A percentile compares a stretch with the other conserved stretches of the same genome.
These are phyloP conservation scores for Oryzias melastigma DNA, from an alignment of 2,113 vertebrate species.

Conservation along the genomic window DNA sequence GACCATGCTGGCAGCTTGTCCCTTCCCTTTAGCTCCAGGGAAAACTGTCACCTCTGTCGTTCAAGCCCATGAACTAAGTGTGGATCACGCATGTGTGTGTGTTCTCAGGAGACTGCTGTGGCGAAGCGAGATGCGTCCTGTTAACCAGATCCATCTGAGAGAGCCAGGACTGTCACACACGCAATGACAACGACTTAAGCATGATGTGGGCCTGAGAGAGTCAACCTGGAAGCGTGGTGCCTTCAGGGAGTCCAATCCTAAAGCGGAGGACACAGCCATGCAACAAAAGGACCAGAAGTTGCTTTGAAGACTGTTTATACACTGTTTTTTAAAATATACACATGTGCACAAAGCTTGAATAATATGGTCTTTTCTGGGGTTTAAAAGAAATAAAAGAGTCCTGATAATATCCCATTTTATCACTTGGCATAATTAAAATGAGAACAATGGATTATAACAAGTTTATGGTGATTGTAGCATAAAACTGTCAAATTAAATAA, in stretches of 20 bases:
- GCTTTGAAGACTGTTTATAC: not conserved
- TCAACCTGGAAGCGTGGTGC: slow-evolving; percentile 31
- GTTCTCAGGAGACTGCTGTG: slow-evolving; percentile 50
- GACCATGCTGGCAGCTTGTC: slow-evolving; percentile 75
- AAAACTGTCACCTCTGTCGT: slow-evolving; percentile 71
- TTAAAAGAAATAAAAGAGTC: slow-evolving; percentile 10
- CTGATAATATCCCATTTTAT: not conserved
- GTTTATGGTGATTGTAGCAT: not conserved
- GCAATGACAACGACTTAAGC: slow-evolving; percentile 42
- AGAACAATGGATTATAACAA: too few relatives aligned
- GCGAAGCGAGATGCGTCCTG: slow-evolving; percentile 39
- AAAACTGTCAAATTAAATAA: not conserved
- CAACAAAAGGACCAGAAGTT: slow-evolving; percentile 25
- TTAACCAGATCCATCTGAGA: slow-evolving; percentile 60
- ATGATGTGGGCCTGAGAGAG: slow-evolving; percentile 45
- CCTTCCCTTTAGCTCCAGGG: slow-evolving; percentile 66
- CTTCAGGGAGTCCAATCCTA: slow-evolving; percentile 42
- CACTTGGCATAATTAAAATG: not conserved
- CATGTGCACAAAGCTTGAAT: slow-evolving; percentile 5
- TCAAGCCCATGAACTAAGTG: slow-evolving; percentile 64
- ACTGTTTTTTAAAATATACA: not conserved
- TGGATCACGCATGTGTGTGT: slow-evolving; percentile 41
- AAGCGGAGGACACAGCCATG: slow-evolving; percentile 19
- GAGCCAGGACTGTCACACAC: slow-evolving; percentile 24
- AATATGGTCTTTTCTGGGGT: not conserved